Percentiles rank a stretch among this genome's conserved stretches.
These are phyloP conservation scores for Melanocharis versteri DNA, from an alignment of 2,113 vertebrate species.

Conservation along the genomic window DNA sequence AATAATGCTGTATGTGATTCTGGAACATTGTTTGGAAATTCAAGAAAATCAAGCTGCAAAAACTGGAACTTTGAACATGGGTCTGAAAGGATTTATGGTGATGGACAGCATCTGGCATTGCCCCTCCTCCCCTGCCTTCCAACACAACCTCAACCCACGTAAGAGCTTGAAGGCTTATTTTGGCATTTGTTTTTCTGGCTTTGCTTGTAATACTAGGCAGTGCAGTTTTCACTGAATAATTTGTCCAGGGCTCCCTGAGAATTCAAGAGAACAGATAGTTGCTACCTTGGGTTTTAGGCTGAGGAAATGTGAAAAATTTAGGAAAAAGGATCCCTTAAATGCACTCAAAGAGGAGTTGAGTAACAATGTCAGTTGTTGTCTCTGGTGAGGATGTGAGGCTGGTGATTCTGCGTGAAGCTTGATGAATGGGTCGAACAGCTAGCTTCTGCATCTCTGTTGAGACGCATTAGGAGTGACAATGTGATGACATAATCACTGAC, in stretches of 20 bases:
- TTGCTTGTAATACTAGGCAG: neutral
- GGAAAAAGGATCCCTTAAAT: neutral
- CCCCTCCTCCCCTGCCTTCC: neutral
- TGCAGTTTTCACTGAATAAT: neutral
- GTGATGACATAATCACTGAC: slow-evolving; percentile 2
- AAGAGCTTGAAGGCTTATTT: neutral
- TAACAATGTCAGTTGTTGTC: neutral
- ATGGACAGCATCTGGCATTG: neutral
- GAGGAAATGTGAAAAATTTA: neutral
- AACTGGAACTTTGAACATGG: neutral
- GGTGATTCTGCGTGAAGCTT: neutral
- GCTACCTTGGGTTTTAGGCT: neutral
- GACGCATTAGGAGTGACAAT: neutral
- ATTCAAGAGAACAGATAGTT: neutral
- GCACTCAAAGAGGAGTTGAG: neutral
- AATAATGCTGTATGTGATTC: neutral
- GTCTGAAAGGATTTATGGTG: neutral
- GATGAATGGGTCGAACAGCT: neutral
- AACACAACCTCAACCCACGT: neutral
- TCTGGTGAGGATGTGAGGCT: neutral
- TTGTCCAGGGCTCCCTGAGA: neutral
- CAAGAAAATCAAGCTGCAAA: neutral
- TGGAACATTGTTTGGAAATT: neutral
- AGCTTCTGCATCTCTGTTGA: neutral
- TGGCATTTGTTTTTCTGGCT: neutral